Base-by-base conservation (phyloP, 2,797 vertebrate genomes). In the Parambassis ranga region DNA sequence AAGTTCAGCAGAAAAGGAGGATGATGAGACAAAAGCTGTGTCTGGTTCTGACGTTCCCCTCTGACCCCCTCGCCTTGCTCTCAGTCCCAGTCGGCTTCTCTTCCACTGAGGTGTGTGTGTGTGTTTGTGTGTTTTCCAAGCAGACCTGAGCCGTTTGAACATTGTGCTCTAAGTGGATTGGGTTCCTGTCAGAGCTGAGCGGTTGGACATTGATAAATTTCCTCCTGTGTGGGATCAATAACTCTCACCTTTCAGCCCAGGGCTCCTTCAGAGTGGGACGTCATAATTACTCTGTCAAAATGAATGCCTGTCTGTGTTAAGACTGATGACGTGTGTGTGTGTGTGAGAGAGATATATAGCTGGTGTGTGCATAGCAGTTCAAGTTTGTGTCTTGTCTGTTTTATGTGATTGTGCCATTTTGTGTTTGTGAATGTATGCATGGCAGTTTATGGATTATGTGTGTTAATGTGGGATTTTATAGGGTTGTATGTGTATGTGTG, bases 231-330 rank as follows among this genome's bases (percentile, higher is more conserved):
- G 63, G 81, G 75, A 93, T 98, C 96, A 94, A 99, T 99, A 98
- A 94, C 94, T 93, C 85, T 92, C 91, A 89, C 93, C 91, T 92
- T 77, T 93, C 89, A 67, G 79, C 88, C 90, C 82, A 84, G 81
- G 87, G 91, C 92, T 64, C 74, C 84, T 87, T 79, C 82, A 79
- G 92, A 93, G 91, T 90, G 85, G 83, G 91, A 93, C 92, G 88
- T 94, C 95, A 71, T 98, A 98, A 99, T 98, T 98, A 98, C 95
- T 94, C 93, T 99, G 97, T 98, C 96, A 99, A 89, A 74, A 72
- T 61, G 74, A 83, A 87, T 70, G 87, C 71, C 80, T 72, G 78
- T 81, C 85, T 77, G 69, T 79, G 77, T 69, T 61, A 63, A 87
- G 88, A 88, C 82, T 72, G 83, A 89, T 42, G 66, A 79, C 62